Conservation (phyloP, 1,140 invertebrate species). For the Matsumurasca onukii region DNA sequence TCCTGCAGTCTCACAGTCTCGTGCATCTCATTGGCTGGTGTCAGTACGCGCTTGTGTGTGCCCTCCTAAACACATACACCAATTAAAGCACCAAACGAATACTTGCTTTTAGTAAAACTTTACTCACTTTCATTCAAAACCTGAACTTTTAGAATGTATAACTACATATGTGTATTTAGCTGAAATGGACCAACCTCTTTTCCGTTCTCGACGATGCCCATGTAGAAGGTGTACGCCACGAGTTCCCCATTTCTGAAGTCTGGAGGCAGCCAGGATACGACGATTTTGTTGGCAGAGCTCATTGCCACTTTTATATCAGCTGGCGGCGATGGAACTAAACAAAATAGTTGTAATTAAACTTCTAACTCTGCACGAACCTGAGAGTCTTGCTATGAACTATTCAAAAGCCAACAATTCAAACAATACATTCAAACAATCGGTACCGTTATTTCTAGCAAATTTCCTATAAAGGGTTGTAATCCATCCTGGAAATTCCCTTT, state of each 20-base stretch:
- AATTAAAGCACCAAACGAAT: constrained; percentile 11
- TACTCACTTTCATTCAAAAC: not conserved
- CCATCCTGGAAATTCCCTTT: too few relatives aligned
- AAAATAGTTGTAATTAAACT: too few relatives aligned
- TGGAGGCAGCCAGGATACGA: constrained; percentile 86
- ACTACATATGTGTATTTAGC: not conserved
- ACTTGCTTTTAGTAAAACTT: not conserved
- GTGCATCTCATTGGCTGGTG: constrained; percentile 62
- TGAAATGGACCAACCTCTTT: constrained; percentile 56
- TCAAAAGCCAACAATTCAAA: too few relatives aligned
- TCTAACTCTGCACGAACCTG: too few relatives aligned
- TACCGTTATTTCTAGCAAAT: too few relatives aligned
- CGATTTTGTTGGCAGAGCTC: constrained; percentile 77
- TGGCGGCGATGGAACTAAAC: constrained; percentile 78
- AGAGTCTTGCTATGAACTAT: too few relatives aligned
- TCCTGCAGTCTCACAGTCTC: constrained; percentile 72
- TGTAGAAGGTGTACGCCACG: constrained; percentile 78
- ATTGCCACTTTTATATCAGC: constrained; percentile 86
- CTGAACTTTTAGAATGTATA: not conserved
- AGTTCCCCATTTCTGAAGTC: constrained; percentile 71
- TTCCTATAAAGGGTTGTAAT: too few relatives aligned
- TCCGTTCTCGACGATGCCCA: constrained; percentile 72
- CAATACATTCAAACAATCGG: too few relatives aligned
- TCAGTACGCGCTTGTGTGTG: constrained; percentile 67
- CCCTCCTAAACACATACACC: constrained; percentile 53